phyloP scores from a whole-genome alignment of 2,113 vertebrate species.

The Pomatorhinus ruficollis region DNA sequence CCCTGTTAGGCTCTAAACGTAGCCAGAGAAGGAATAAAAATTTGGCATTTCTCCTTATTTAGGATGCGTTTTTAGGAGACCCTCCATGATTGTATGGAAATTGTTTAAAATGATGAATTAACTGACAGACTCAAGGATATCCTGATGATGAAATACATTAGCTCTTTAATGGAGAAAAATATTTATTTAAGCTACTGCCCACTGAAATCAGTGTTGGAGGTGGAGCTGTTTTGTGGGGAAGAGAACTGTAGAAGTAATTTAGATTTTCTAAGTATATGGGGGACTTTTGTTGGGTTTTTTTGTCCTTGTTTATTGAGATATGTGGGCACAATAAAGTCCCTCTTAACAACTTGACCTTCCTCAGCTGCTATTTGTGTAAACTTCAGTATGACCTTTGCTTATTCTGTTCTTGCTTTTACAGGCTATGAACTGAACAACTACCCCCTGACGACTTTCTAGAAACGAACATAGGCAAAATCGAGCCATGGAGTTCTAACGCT shows the following conservation, averaged over 20 bases:
- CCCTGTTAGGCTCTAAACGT: rapidly evolving
- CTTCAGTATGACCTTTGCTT: background rate
- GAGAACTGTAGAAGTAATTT: background rate
- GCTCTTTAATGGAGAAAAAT: background rate
- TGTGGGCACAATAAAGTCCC: background rate
- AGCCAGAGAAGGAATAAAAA: background rate
- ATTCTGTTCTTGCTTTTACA: background rate
- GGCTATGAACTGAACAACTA: background rate
- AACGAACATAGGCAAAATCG: background rate
- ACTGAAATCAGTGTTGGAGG: background rate
- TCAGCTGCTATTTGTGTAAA: background rate
- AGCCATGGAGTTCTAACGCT: background rate
- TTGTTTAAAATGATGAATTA: background rate
- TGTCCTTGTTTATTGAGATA: background rate
- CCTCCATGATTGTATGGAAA: background rate
- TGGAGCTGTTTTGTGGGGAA: background rate
- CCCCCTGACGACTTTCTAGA: background rate
- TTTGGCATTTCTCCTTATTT: background rate
- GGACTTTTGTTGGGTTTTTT: background rate
- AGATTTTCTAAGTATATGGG: background rate
- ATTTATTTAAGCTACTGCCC: background rate
- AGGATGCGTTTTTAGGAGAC: background rate
- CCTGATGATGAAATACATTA: background rate
- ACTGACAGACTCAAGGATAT: background rate
- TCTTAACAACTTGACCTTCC: background rate